These are phyloP conservation scores for Forbesichthys agassizii DNA, from an alignment of 2,113 vertebrate genomes.

Conservation along the genomic window DNA sequence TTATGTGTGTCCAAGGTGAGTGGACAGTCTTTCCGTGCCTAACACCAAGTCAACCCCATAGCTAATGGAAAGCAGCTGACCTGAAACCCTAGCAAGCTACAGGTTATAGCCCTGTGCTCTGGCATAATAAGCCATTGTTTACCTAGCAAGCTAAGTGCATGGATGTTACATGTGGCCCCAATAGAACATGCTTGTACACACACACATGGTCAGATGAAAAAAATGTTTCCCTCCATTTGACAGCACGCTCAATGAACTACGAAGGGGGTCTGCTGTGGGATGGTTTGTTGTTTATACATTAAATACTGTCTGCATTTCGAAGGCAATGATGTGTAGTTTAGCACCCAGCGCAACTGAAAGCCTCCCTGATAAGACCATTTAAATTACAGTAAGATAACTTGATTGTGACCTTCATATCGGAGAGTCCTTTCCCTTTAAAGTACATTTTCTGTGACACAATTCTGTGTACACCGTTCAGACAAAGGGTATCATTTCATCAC, in stretches of 20 bases:
- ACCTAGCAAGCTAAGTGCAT: conserved; percentile 59
- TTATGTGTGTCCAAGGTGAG: conserved; percentile 60
- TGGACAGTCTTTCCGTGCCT: conserved; percentile 58
- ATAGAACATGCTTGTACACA: conserved; percentile 52
- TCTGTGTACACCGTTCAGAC: conserved; percentile 19
- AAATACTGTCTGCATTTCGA: conserved; percentile 13
- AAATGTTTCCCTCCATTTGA: conserved; percentile 58
- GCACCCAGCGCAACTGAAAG: no score
- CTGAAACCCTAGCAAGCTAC: conserved; percentile 58
- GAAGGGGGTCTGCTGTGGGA: conserved; percentile 13
- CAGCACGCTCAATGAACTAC: conserved; percentile 40
- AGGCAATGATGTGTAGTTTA: conserved; percentile 1
- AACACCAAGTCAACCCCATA: conserved; percentile 43
- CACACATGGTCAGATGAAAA: conserved; percentile 59
- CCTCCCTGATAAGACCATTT: no score
- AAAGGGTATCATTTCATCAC: conserved; percentile 38
- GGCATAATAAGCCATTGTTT: conserved; percentile 68
- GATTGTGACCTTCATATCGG: conserved; percentile 1
- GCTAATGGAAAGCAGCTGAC: conserved; percentile 75
- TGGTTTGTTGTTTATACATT: background rate
- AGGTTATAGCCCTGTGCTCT: conserved; percentile 55
- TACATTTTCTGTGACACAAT: background rate
- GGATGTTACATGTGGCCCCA: conserved; percentile 70
- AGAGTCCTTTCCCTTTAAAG: background rate
- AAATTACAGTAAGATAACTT: no score